A percentile compares a stretch with the other conserved stretches of the same genome.
Evolutionary conservation across 2,113 vertebrate species (phyloP).

Genomic region (Perognathus longimembris): DNA sequence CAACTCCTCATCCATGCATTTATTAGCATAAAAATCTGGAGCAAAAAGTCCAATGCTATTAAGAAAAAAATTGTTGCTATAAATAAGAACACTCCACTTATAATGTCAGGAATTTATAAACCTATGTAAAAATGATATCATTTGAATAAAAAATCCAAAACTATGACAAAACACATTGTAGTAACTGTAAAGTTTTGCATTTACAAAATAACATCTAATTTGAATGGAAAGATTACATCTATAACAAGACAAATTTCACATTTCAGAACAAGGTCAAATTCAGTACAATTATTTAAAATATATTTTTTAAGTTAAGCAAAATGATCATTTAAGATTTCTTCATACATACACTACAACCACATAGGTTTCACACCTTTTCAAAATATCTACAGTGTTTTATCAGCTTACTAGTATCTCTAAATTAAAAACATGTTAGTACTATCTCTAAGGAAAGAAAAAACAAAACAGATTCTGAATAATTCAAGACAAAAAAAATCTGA

Average conservation of each 20-base stretch:
- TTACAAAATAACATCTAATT: conserved; percentile 17
- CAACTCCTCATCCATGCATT: not conserved
- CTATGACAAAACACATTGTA: conserved; percentile 35
- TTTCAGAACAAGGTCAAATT: conserved; percentile 48
- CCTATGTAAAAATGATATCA: conserved; percentile 45
- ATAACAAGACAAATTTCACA: conserved; percentile 51
- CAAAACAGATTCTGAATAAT: conserved; percentile 13
- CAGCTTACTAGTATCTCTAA: not conserved
- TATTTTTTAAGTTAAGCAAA: conserved; percentile 54
- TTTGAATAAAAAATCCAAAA: conserved; percentile 31
- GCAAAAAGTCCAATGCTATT: conserved; percentile 3
- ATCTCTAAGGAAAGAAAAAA: conserved; percentile 14
- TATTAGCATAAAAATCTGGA: conserved; percentile 37
- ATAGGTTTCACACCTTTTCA: conserved; percentile 24
- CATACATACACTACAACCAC: conserved; percentile 31
- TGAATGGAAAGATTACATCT: conserved; percentile 9
- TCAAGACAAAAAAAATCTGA: not conserved
- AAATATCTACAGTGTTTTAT: not conserved
- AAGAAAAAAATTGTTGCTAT: conserved; percentile 61
- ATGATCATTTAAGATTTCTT: conserved; percentile 13
- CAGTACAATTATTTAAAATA: conserved; percentile 40
- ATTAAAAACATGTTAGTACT: not conserved
- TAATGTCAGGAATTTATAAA: conserved; percentile 49
- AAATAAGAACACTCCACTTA: conserved; percentile 12
- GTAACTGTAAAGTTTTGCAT: conserved; percentile 43